Percentiles rank a stretch among this genome's conserved stretches.
These are phyloP conservation scores for Scyliorhinus canicula DNA, from an alignment of 2,797 vertebrate species.

Conservation along the genomic window DNA sequence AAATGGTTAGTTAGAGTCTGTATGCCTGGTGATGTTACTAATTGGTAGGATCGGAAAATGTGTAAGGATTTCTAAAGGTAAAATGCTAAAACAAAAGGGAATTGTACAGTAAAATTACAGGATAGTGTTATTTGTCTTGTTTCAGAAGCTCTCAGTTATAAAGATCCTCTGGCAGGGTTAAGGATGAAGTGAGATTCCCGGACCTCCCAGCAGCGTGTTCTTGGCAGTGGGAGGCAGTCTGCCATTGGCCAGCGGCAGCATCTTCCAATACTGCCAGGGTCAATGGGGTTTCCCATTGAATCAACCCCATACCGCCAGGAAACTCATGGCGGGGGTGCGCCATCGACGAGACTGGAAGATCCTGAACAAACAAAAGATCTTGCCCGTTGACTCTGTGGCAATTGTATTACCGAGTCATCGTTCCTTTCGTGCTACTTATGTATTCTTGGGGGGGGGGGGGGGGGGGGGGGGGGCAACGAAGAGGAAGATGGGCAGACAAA, in stretches of 20 bases:
- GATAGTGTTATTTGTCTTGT: neutral
- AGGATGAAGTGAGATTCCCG: too few relatives aligned
- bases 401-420: neutral
- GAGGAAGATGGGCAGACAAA: neutral
- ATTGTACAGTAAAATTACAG: neutral
- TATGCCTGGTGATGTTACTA: neutral
- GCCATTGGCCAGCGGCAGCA: too few relatives aligned
- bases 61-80: neutral
- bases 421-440: neutral
- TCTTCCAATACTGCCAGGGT: too few relatives aligned
- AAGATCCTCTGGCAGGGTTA: neutral
- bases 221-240: too few relatives aligned
- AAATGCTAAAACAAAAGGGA: neutral
- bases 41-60: neutral
- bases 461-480: neutral
- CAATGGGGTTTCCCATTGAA: too few relatives aligned
- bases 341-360: too few relatives aligned
- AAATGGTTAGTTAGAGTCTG: neutral
- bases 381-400: neutral
- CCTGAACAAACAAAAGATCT: too few relatives aligned
- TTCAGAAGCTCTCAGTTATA: neutral
- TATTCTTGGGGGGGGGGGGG: neutral
- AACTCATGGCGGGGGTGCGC: too few relatives aligned
- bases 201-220: too few relatives aligned
- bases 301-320: too few relatives aligned